A percentile compares a stretch with the other conserved stretches of the same genome.
Evolutionary conservation across 2,888 invertebrate genomes (phyloP).

Genomic region (Stenchaetothrips biformis): DNA sequence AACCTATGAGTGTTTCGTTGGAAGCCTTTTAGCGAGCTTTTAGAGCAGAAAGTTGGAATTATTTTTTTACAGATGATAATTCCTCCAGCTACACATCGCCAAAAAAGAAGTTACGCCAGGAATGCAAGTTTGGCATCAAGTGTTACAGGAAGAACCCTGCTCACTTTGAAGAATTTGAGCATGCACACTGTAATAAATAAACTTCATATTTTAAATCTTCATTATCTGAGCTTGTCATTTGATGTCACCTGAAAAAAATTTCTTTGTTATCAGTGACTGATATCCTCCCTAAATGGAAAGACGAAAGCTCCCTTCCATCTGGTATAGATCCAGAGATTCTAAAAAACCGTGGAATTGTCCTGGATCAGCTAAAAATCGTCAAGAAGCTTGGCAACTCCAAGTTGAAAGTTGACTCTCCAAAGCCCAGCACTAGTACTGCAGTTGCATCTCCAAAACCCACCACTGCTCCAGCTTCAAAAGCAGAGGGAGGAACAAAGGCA

Average conservation of each 20-base stretch:
- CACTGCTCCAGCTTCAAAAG: not conserved
- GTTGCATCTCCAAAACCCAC: not conserved
- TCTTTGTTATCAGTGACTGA: not conserved
- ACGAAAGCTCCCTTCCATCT: not conserved
- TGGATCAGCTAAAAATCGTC: slow-evolving; percentile 43
- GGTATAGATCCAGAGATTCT: not conserved
- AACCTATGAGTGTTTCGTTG: not conserved
- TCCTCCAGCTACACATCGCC: not conserved
- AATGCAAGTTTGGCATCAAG: slow-evolving; percentile 57
- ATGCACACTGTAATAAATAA: slow-evolving; percentile 65
- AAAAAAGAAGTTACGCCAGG: slow-evolving; percentile 3
- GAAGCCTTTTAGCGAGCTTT: not conserved
- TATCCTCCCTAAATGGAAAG: not conserved
- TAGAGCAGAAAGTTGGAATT: not conserved
- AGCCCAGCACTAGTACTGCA: not conserved
- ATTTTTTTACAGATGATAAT: not conserved
- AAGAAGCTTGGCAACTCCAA: slow-evolving; percentile 42
- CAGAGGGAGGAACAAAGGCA: not conserved
- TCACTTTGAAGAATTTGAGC: slow-evolving; percentile 75
- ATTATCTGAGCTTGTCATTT: not conserved
- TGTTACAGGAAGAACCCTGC: slow-evolving; percentile 81
- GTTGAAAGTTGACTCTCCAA: not conserved
- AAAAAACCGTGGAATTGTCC: slow-evolving; percentile 40
- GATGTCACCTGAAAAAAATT: not conserved
- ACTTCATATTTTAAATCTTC: too few relatives aligned